Conservation (phyloP, 2,888 invertebrate genomes). For the Idaea aversata region DNA sequence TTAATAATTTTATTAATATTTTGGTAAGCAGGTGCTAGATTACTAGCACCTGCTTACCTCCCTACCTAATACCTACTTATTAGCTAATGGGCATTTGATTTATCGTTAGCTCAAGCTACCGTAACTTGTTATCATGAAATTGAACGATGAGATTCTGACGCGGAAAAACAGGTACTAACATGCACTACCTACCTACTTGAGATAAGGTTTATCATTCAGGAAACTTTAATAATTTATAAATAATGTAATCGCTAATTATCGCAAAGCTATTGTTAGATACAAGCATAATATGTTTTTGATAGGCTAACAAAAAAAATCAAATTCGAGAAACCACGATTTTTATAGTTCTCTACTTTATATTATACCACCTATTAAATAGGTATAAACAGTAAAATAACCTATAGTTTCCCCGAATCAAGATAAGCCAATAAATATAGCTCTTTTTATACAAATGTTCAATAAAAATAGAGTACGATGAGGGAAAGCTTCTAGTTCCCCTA, state of each 20-base stretch:
- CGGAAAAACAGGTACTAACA: constrained; percentile 21
- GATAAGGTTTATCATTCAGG: constrained; percentile 55
- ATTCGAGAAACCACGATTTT: neutral
- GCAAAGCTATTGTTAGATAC: constrained; percentile 30
- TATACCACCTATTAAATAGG: neutral
- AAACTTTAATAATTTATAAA: constrained; percentile 38
- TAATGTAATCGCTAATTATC: constrained; percentile 26
- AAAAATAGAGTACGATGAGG: constrained; percentile 19
- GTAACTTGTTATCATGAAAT: constrained; percentile 53
- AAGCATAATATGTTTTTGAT: constrained; percentile 22
- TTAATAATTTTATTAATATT: too few relatives aligned
- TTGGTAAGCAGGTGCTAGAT: too few relatives aligned
- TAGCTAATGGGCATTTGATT: neutral
- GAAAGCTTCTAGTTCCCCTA: neutral
- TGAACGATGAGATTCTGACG: constrained; percentile 49
- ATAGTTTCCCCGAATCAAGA: constrained; percentile 2
- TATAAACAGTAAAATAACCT: neutral
- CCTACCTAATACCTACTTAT: neutral
- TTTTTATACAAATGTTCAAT: constrained; percentile 20
- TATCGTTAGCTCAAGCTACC: constrained; percentile 31
- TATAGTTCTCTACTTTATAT: neutral
- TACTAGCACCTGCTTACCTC: neutral
- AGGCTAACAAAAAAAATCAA: constrained; percentile 8
- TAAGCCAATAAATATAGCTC: constrained; percentile 10
- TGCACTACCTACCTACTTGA: constrained; percentile 26